Base-by-base conservation (phyloP, 92 coral and sea anemone genomes). In the Siderastrea siderea region DNA sequence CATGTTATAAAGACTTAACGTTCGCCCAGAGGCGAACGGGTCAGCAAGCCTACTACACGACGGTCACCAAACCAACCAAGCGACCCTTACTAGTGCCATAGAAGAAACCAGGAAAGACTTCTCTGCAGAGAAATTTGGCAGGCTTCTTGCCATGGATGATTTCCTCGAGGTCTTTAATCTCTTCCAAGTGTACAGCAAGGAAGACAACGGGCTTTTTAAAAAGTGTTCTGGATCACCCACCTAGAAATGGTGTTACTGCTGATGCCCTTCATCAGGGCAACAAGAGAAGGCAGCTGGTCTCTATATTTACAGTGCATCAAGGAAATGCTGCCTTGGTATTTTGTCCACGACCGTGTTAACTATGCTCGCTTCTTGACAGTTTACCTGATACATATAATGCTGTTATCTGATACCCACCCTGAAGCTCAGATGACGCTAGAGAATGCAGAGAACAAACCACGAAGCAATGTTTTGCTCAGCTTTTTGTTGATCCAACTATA, bases 321-420 rank as follows among this genome's bases (percentile, higher is more conserved):
- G 69, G 78, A 84, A 12, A 85, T 91, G 96, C 69, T 88, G 5
- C 96, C 89, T 3, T 91, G 90, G 89, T 91, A 53, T 51, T 91
- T 91, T 83, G 90, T 87, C 38, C 91, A 91, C 44, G 96, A 93
- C 80, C 94, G 91, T 68, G 81, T 80, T 38, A 93, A 93, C 71
- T 87, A 91, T 60, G 84, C 93, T 15, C 82, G 95, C 38, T 91
- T 82, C 76, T 19, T 91, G 16, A 90, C 95, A 3, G 95, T 62
- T 48, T 91, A 89, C 69, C 77, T 91, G 48, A 70, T 82, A 8
- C 89, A 91, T 26, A 84, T 91, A 86, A 74, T 87, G 84, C 5
- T 5, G 64, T 84, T 94, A 19, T 89, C 75, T 45, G 94, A 88
- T 7, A 88, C 88, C 43, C 89, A 88, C 76, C 96, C 94, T 12